phyloP scores from a whole-genome alignment of 2,113 vertebrate species.

The Triplophysa dalaica region DNA sequence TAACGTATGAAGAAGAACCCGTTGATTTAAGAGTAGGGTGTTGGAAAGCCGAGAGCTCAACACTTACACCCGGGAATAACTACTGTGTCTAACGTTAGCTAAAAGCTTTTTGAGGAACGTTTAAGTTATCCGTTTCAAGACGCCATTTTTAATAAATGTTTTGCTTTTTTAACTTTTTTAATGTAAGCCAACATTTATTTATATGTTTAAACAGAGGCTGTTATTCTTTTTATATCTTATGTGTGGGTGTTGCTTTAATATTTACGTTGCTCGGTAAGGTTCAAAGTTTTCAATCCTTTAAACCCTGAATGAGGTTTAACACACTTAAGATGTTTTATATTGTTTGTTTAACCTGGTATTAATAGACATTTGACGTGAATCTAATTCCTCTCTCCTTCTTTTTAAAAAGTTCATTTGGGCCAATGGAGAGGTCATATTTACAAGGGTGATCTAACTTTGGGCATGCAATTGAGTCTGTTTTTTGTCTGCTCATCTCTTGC shows the following conservation, averaged over 20 bases:
- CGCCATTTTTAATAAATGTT: no score
- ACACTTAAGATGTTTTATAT: not conserved
- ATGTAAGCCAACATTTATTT: no score
- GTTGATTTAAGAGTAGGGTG: not conserved
- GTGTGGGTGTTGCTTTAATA: no score
- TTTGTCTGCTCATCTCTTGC: constrained; percentile 32
- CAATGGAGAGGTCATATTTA: not conserved
- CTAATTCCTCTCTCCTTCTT: no score
- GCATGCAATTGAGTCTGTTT: constrained; percentile 23
- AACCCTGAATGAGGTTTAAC: no score
- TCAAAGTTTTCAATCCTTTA: not conserved
- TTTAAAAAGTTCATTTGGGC: not conserved
- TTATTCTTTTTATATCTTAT: no score
- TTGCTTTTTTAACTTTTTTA: no score
- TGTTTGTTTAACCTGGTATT: no score
- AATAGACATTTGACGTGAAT: not conserved
- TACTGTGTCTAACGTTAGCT: not conserved
- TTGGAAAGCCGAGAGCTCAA: not conserved
- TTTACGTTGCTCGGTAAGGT: no score
- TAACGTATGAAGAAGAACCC: not conserved
- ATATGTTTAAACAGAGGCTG: no score
- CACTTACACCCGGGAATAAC: not conserved
- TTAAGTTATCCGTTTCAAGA: not conserved
- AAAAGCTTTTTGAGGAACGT: not conserved
- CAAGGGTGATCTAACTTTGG: not conserved